Evolutionary conservation across 2,113 vertebrate genomes (phyloP).

Genomic region (Antennarius striatus): DNA sequence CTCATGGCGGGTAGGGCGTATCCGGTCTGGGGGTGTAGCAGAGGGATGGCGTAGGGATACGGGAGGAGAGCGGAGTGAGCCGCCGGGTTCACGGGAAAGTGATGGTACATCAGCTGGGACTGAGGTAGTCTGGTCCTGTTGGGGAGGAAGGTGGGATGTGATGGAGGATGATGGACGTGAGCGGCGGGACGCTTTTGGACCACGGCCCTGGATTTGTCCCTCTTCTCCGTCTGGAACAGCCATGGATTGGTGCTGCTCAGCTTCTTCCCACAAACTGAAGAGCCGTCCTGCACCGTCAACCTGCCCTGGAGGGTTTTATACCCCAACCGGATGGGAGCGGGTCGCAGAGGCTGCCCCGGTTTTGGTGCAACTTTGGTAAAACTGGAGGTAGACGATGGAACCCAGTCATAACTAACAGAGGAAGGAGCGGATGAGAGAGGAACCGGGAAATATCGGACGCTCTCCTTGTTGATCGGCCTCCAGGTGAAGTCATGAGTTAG

Average conservation of each 20-base stretch:
- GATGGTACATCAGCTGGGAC: constrained; percentile 68
- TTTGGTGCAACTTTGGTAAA: constrained; percentile 78
- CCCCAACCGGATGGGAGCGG: constrained; percentile 59
- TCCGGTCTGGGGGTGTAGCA: constrained; percentile 63
- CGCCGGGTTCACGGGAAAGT: constrained; percentile 50
- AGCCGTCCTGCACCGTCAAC: constrained; percentile 38
- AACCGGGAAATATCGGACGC: constrained; percentile 24
- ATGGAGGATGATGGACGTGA: constrained; percentile 39
- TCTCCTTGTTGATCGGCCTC: constrained; percentile 47
- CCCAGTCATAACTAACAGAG: constrained; percentile 48
- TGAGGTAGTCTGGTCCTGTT: constrained; percentile 68
- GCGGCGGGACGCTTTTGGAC: constrained; percentile 59
- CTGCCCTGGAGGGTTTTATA: constrained; percentile 57
- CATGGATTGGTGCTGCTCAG: constrained; percentile 30
- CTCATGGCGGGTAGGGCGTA: constrained; percentile 68
- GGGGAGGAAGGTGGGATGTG: constrained; percentile 56
- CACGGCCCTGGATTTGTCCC: constrained; percentile 71
- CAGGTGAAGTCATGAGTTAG: constrained; percentile 55
- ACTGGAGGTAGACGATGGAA: constrained; percentile 65
- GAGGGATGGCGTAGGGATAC: constrained; percentile 65
- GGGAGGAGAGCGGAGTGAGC: constrained; percentile 63
- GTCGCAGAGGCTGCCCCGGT: constrained; percentile 58
- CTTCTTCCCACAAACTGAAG: constrained; percentile 57
- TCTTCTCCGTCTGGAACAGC: constrained; percentile 64
- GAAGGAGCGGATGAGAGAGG: constrained; percentile 27